phyloP scores from a whole-genome alignment of 2,797 vertebrate genomes.

The Eulemur rubriventer region DNA sequence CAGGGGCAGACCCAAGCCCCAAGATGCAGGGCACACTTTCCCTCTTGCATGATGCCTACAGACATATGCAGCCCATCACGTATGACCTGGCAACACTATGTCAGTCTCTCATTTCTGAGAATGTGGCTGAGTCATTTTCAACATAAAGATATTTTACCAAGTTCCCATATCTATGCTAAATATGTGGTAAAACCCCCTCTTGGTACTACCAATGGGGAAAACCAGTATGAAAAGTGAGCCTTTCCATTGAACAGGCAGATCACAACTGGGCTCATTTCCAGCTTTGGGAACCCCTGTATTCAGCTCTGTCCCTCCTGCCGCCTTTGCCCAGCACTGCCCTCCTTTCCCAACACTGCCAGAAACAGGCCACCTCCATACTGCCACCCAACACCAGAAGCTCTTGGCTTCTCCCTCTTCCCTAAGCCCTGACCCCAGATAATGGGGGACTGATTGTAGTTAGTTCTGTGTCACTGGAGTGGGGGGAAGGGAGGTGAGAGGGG shows the following conservation, averaged over 20 bases:
- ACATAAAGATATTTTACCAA: background rate
- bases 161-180: background rate
- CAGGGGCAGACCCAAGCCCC: background rate
- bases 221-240: background rate
- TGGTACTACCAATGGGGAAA: background rate
- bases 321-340: no score
- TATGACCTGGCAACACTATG: accelerated
- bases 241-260: background rate
- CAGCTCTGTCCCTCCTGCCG: background rate
- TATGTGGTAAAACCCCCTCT: background rate
- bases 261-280: background rate
- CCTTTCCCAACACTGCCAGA: background rate
- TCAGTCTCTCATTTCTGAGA: background rate
- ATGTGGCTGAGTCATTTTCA: background rate
- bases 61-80: background rate
- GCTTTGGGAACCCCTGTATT: background rate
- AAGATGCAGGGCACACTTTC: background rate
- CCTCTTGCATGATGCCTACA: background rate
- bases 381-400: background rate
- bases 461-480: accelerated
- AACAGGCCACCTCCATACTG: background rate
- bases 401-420: background rate
- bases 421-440: background rate
- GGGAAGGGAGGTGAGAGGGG: background rate
- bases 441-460: background rate